Percentiles rank a stretch among this genome's conserved stretches.
phyloP scores from a whole-genome alignment of 2,113 vertebrate species.

The Misgurnus anguillicaudatus region DNA sequence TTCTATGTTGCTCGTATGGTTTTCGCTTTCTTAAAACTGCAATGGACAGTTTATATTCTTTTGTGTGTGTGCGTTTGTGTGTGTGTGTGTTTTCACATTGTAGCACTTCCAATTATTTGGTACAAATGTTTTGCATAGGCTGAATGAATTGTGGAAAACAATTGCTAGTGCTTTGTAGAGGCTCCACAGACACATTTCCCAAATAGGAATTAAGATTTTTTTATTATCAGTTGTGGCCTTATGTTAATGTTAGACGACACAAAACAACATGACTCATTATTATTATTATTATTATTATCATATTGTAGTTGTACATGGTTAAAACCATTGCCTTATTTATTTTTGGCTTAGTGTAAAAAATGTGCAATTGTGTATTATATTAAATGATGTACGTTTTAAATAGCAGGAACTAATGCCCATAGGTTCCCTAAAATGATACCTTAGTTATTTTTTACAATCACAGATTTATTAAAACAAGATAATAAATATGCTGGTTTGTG shows the following conservation, averaged over 20 bases:
- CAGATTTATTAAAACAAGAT: neutral
- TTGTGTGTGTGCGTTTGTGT: no score
- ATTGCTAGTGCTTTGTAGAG: neutral
- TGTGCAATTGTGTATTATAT: conserved; percentile 6
- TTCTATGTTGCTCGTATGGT: neutral
- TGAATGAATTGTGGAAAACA: neutral
- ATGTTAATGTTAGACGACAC: neutral
- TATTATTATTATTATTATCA: neutral
- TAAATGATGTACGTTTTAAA: neutral
- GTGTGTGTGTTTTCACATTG: neutral
- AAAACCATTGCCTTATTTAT: conserved; percentile 8
- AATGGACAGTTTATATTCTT: conserved; percentile 27
- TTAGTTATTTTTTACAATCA: neutral
- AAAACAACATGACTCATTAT: neutral
- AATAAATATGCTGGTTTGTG: neutral
- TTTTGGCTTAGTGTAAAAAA: conserved; percentile 20
- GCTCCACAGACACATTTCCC: neutral
- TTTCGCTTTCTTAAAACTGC: conserved; percentile 16
- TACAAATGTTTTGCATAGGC: neutral
- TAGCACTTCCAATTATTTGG: conserved; percentile 45
- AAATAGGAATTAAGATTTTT: neutral
- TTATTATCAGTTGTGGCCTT: neutral
- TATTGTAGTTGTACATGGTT: neutral
- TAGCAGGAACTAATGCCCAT: neutral
- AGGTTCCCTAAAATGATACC: neutral